Evolutionary conservation across 2,797 vertebrate genomes (phyloP).

Genomic region (Capromys pilorides): DNA sequence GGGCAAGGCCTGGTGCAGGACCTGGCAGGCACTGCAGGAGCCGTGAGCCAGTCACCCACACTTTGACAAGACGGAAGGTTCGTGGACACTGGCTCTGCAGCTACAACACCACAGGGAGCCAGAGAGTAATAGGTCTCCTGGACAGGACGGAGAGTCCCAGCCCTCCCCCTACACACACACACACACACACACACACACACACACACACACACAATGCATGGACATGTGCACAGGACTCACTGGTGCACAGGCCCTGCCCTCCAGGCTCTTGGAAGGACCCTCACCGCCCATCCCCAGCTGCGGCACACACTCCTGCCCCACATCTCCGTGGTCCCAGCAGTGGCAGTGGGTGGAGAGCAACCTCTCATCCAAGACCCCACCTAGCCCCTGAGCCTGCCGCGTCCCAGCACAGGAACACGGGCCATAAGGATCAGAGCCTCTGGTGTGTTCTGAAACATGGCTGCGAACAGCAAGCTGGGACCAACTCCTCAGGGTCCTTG

Average conservation of each 20-base stretch:
- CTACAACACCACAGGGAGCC: background rate
- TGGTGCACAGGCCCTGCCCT: background rate
- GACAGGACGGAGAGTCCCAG: background rate
- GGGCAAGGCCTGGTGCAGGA: background rate
- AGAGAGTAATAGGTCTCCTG: background rate
- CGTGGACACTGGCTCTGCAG: background rate
- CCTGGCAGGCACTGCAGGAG: background rate
- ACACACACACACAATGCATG: background rate
- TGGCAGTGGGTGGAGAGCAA: background rate
- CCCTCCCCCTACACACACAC: no score
- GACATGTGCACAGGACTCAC: background rate
- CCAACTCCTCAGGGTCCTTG: accelerated
- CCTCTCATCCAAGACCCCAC: background rate
- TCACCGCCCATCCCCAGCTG: accelerated
- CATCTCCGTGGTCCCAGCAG: background rate
- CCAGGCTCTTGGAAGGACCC: background rate
- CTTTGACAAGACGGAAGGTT: background rate
- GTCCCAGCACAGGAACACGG: background rate
- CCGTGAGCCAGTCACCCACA: background rate
- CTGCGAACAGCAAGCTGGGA: background rate
- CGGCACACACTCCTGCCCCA: background rate
- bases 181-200: no score
- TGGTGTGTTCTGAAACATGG: background rate
- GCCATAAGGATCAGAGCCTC: background rate
- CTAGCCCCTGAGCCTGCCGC: background rate